phyloP scores from a whole-genome alignment of 2,797 vertebrate genomes.

The Danio kyathit region DNA sequence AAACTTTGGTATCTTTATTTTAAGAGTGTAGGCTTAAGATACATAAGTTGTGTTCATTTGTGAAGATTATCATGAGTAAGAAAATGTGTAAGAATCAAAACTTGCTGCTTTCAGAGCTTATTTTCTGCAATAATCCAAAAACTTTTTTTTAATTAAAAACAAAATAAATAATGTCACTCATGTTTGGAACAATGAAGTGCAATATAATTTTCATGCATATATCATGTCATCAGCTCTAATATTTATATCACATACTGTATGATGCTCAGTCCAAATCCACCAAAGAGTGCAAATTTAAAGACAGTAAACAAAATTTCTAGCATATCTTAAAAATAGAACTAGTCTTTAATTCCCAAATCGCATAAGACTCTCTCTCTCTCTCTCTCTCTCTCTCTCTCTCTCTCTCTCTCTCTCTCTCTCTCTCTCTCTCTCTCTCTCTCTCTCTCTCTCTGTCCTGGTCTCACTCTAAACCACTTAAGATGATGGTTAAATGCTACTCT shows the following conservation, averaged over 20 bases:
- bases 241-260: neutral
- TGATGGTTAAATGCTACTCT: conserved; percentile 30
- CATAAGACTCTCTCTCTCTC: neutral
- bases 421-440: neutral
- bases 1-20: no score
- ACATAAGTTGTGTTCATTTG: neutral
- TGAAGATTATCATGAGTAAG: no score
- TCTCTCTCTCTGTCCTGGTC: neutral
- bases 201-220: no score
- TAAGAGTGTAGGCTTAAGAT: no score
- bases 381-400: neutral
- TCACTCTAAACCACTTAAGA: conserved; percentile 29
- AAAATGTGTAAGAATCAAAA: neutral
- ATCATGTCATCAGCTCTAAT: neutral
- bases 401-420: neutral
- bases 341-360: neutral
- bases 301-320: neutral
- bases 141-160: no score
- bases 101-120: no score
- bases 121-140: neutral
- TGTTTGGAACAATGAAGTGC: conserved; percentile 1
- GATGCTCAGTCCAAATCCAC: neutral
- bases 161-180: neutral
- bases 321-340: conserved; percentile 10
- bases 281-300: neutral